phyloP scores from a whole-genome alignment of 2,888 invertebrate genomes.

The Lacanobia wlatinum region DNA sequence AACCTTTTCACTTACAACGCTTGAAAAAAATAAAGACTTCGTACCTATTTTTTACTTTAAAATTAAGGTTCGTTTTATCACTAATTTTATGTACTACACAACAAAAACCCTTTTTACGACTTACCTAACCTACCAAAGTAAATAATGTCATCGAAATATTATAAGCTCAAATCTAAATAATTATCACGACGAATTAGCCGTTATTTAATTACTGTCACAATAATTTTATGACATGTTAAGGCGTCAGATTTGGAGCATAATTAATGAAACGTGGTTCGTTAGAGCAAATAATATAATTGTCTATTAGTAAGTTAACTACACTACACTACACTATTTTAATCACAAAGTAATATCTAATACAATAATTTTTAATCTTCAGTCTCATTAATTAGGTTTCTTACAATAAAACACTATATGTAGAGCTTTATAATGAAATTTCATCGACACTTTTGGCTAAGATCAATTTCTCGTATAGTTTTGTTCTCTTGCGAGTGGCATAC shows the following conservation, averaged over 20 bases:
- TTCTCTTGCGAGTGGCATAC: too few relatives aligned
- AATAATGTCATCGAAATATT: slow-evolving; percentile 13
- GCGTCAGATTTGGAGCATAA: slow-evolving; percentile 26
- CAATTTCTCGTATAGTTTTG: not conserved
- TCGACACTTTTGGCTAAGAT: too few relatives aligned
- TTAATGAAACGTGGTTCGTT: slow-evolving; percentile 28
- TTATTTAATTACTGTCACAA: slow-evolving; percentile 26
- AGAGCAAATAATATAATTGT: slow-evolving; percentile 14
- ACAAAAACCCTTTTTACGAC: not conserved
- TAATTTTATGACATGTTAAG: slow-evolving; percentile 35
- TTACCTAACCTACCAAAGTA: not conserved
- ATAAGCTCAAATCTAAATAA: slow-evolving; percentile 2
- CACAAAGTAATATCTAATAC: not conserved
- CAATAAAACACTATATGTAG: not conserved
- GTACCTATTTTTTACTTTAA: not conserved
- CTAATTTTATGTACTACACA: not conserved
- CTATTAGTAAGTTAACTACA: not conserved
- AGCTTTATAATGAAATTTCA: not conserved
- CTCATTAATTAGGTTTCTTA: not conserved
- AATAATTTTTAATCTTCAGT: not conserved
- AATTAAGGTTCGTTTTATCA: not conserved
- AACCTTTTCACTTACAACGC: too few relatives aligned
- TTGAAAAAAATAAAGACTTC: not conserved
- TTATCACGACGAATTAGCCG: not conserved
- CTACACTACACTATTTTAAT: not conserved